phyloP scores from a whole-genome alignment of 2,888 invertebrate genomes.

The Miltochrista miniata region DNA sequence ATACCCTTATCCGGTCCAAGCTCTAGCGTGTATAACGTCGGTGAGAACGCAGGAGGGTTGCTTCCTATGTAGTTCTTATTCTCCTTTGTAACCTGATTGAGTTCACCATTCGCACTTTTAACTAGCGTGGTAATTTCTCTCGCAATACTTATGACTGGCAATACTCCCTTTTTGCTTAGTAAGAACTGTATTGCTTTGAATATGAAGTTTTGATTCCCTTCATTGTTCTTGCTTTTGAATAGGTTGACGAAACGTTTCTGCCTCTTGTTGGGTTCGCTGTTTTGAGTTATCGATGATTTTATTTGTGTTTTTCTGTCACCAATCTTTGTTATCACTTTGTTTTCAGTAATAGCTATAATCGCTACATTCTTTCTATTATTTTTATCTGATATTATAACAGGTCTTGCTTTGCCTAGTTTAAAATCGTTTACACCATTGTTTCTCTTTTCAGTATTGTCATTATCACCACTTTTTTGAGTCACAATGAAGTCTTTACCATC shows the following conservation, averaged over 20 bases:
- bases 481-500: constrained; percentile 3
- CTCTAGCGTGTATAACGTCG: constrained; percentile 54
- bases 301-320: neutral
- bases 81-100: constrained; percentile 58
- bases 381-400: neutral
- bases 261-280: constrained; percentile 3
- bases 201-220: constrained; percentile 51
- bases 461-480: constrained; percentile 5
- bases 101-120: constrained; percentile 57
- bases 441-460: neutral
- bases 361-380: neutral
- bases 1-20: constrained; percentile 50
- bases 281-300: constrained; percentile 5
- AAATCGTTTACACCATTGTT: neutral
- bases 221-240: constrained; percentile 37
- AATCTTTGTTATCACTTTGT: neutral
- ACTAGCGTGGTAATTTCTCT: constrained; percentile 67
- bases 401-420: neutral
- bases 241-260: constrained; percentile 57
- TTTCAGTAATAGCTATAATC: neutral
- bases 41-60: constrained; percentile 36
- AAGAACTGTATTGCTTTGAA: constrained; percentile 58
- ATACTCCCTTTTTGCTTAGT: constrained; percentile 44
- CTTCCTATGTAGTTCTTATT: constrained; percentile 61
- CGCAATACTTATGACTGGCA: constrained; percentile 60